These are phyloP conservation scores for Chelonus insularis DNA, from an alignment of 1,140 invertebrate species.

Conservation along the genomic window DNA sequence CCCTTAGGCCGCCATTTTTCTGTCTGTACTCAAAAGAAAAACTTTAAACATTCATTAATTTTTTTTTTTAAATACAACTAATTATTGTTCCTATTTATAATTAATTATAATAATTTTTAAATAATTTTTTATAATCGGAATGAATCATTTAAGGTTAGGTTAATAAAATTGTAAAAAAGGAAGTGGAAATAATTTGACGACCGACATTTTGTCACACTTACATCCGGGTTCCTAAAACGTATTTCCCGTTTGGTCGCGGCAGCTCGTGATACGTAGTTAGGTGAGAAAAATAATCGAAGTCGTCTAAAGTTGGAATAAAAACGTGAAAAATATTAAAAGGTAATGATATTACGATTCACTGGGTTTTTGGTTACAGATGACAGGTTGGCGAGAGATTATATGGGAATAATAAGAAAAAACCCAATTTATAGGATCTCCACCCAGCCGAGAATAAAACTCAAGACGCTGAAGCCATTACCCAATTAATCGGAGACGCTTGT, in stretches of 20 bases:
- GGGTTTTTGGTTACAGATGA: conserved; percentile 45
- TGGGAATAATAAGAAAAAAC: conserved; percentile 33
- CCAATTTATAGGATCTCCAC: conserved; percentile 29
- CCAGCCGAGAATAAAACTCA: conserved; percentile 9
- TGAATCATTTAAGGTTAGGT: too few species aligned
- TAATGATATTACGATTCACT: conserved; percentile 33
- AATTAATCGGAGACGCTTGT: neutral
- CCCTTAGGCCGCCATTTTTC: neutral
- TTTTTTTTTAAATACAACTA: neutral
- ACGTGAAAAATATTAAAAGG: conserved; percentile 29
- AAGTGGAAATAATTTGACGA: neutral
- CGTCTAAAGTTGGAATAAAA: conserved; percentile 28
- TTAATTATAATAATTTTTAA: too few species aligned
- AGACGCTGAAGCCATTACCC: neutral
- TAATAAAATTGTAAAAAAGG: too few species aligned
- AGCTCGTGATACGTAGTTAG: conserved; percentile 43
- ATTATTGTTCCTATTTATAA: too few species aligned
- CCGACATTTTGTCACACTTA: neutral
- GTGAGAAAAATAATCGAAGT: conserved; percentile 37
- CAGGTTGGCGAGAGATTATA: conserved; percentile 34
- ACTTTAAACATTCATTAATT: neutral
- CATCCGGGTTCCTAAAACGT: neutral
- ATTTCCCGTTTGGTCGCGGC: conserved; percentile 36
- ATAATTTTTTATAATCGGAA: too few species aligned
- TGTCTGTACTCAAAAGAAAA: neutral